Evolutionary conservation across 1,140 invertebrate genomes (phyloP), one percentile per base, ranked within the genome.

Genomic region (Papilio polytes): DNA sequence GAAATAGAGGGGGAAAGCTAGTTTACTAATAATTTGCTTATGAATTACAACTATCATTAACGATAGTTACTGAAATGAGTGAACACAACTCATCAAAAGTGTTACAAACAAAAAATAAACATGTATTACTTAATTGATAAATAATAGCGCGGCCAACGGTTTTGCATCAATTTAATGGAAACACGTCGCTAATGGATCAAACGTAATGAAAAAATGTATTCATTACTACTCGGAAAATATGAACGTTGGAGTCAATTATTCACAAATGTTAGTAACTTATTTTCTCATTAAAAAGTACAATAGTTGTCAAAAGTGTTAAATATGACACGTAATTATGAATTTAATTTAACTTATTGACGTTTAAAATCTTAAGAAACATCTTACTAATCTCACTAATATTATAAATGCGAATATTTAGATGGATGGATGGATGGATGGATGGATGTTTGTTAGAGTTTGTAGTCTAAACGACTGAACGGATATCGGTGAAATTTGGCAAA

Each of bases 51-150:
- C n/a, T 3, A 44, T 73, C 3, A 46, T 73, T 74, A 3, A 53
- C 20, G 13, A 22, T 36, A 3, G 41, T 76, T 44, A 76, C 3
- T 41, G 20, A 76, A 76, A 76, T 76, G 44, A 76, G 46, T 53
- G 12, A 31, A 48, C 74, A 76, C 74, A 76, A 76, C 44, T 31
- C 73, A 48, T 48, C 18, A 20, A 3, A 74, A 76, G 46, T 46
- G 7, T 74, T 51, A 74, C 41, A 9, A 20, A 48, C 13, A 76
- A 48, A 53, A 51, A 44, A 76, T 22, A 22, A 76, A 51, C 74
- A 76, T 26, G 46, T 76, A 53, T 76, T 26, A 51, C 74, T 53
- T 53, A 76, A 76, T 76, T 76, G 74, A 48, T 48, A 76, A 76
- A 76, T 76, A 76, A 76, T 76, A 48, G 46, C 63, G 6, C 3